Conservation (phyloP, 2,797 vertebrate genomes). For the Simalia tracyae region DNA sequence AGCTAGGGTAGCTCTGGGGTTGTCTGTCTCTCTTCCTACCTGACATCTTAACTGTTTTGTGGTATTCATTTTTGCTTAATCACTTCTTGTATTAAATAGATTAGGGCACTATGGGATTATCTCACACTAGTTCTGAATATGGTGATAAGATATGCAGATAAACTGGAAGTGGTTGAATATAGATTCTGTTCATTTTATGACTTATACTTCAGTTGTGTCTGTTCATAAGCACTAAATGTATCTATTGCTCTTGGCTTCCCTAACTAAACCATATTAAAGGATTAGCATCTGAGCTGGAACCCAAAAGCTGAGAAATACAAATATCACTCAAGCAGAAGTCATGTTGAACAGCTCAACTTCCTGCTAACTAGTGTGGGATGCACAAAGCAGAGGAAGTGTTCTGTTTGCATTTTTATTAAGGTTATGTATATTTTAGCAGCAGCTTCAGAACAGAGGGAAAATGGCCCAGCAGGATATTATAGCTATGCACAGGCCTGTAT, state of each 20-base stretch:
- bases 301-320: neutral
- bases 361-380: neutral
- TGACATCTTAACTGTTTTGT: too few relatives aligned
- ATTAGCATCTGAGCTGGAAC: neutral
- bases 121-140: too few relatives aligned
- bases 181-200: neutral
- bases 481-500: constrained; percentile 30
- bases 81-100: too few relatives aligned
- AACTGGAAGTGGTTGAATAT: neutral
- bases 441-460: constrained; percentile 27
- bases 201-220: neutral
- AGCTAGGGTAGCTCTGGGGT: too few relatives aligned
- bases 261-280: neutral
- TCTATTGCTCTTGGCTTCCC: neutral
- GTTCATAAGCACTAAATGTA: neutral
- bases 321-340: neutral
- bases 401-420: constrained; percentile 27
- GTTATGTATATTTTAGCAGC: constrained; percentile 46
- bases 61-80: too few relatives aligned
- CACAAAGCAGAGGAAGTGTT: neutral
- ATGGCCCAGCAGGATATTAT: constrained; percentile 42
- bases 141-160: too few relatives aligned
- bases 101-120: too few relatives aligned
- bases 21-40: too few relatives aligned
- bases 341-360: neutral